phyloP scores from a whole-genome alignment of 2,113 vertebrate species.

The Acinonyx jubatus region DNA sequence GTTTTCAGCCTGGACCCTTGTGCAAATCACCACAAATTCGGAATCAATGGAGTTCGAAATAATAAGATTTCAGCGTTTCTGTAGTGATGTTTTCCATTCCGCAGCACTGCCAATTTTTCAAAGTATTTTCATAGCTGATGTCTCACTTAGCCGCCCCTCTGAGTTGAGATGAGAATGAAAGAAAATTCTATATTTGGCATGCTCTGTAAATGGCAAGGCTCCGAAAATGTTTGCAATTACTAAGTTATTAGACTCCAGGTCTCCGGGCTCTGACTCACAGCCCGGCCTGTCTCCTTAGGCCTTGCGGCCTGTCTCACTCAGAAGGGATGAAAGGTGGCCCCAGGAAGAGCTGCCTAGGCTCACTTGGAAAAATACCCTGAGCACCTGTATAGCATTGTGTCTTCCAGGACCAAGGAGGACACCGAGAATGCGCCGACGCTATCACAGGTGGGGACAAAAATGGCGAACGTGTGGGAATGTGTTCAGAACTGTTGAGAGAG shows the following conservation, averaged over 20 bases:
- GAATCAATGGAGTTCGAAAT: not conserved
- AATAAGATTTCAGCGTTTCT: not conserved
- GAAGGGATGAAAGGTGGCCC: not conserved
- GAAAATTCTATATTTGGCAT: not conserved
- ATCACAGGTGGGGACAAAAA: not conserved
- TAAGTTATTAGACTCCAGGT: not conserved
- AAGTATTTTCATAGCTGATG: not conserved
- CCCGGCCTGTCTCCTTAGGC: not conserved
- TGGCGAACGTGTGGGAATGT: rapidly evolving
- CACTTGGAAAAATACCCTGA: not conserved
- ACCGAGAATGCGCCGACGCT: not conserved
- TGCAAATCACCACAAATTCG: not conserved
- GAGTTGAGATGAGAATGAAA: not conserved
- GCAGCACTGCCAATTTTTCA: not conserved
- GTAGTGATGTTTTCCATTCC: not conserved
- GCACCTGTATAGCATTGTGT: not conserved
- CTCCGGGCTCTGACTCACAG: not conserved
- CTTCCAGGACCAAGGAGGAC: not conserved
- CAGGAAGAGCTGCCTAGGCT: not conserved
- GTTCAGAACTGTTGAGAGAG: not conserved
- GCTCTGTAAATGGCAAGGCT: not conserved
- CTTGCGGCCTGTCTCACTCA: not conserved
- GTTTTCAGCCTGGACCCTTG: not conserved
- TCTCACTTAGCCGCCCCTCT: not conserved
- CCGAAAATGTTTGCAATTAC: not conserved